These are phyloP conservation scores for Halcyon smyrnensis DNA, from an alignment of 2,797 vertebrate species.

Conservation along the genomic window DNA sequence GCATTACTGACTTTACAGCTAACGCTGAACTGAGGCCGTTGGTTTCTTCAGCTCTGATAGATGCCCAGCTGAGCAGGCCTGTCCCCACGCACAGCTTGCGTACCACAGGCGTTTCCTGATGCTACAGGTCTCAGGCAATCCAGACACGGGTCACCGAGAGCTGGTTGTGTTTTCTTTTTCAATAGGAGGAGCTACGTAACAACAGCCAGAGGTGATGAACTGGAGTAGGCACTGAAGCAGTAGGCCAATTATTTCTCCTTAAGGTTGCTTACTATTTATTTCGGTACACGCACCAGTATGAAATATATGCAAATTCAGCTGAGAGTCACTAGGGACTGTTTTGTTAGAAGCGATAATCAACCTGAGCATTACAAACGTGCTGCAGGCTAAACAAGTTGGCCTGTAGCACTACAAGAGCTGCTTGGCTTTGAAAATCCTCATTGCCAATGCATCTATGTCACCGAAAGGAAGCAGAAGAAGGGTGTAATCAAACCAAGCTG, in stretches of 20 bases:
- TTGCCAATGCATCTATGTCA: not conserved
- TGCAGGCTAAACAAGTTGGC: conserved; percentile 60
- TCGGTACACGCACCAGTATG: not conserved
- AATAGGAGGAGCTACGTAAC: not conserved
- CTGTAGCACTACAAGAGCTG: conserved; percentile 22
- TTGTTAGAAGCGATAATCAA: conserved; percentile 49
- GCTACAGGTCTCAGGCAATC: not conserved
- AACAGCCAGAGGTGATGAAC: not conserved
- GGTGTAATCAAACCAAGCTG: not conserved
- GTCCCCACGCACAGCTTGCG: not conserved
- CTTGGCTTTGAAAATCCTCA: conserved; percentile 47
- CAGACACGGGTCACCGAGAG: not conserved
- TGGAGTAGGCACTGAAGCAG: not conserved
- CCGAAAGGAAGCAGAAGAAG: not conserved
- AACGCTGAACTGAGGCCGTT: too few species aligned
- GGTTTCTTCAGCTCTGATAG: not conserved
- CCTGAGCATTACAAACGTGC: conserved; percentile 33
- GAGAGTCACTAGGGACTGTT: conserved; percentile 29
- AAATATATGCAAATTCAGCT: conserved; percentile 24
- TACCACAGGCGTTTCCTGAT: not conserved
- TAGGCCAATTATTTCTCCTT: not conserved
- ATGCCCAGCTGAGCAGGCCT: not conserved
- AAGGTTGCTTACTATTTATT: not conserved
- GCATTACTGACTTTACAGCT: not conserved
- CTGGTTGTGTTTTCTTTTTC: not conserved